A percentile compares a stretch with the other conserved stretches of the same genome.
Conservation (phyloP, 2,113 vertebrate genomes). For the Dunckerocampus dactyliophorus region DNA sequence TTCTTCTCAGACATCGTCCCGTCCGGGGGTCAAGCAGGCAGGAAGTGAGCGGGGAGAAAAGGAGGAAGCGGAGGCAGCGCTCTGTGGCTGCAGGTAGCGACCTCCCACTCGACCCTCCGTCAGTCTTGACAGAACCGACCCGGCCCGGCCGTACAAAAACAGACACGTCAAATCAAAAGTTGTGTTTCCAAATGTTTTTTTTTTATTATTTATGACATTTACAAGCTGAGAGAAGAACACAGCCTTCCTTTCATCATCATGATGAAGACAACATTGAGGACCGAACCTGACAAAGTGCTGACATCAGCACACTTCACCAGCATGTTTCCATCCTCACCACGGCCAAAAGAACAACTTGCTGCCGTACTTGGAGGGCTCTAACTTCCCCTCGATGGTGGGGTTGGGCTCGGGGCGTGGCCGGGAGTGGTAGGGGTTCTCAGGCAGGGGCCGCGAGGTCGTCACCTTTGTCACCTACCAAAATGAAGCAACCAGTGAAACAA, state of each 20-base stretch:
- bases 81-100: slow-evolving; percentile 62
- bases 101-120: slow-evolving; percentile 49
- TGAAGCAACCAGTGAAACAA: background rate
- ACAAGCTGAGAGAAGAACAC: slow-evolving; percentile 29
- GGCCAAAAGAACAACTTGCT: slow-evolving; percentile 87
- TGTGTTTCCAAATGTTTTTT: slow-evolving; percentile 33
- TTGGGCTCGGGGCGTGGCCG: slow-evolving; percentile 84
- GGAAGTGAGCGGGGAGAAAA: slow-evolving; percentile 63
- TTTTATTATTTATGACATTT: slow-evolving; percentile 67
- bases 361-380: slow-evolving; percentile 84
- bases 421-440: slow-evolving; percentile 88
- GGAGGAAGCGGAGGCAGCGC: slow-evolving; percentile 67
- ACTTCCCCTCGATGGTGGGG: slow-evolving; percentile 71
- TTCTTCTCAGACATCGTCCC: slow-evolving; percentile 46
- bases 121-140: slow-evolving; percentile 34
- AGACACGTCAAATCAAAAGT: background rate
- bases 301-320: slow-evolving; percentile 7
- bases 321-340: slow-evolving; percentile 71
- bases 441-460: slow-evolving; percentile 82
- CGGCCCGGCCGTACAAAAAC: slow-evolving; percentile 47
- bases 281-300: background rate
- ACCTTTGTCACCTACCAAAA: slow-evolving; percentile 90
- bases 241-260: slow-evolving; percentile 28
- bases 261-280: slow-evolving; percentile 25
- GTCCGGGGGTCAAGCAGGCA: slow-evolving; percentile 45